Evolutionary conservation across 1,140 invertebrate species (phyloP), one percentile per base, ranked within the genome.

Genomic region (Eurosta solidaginis): DNA sequence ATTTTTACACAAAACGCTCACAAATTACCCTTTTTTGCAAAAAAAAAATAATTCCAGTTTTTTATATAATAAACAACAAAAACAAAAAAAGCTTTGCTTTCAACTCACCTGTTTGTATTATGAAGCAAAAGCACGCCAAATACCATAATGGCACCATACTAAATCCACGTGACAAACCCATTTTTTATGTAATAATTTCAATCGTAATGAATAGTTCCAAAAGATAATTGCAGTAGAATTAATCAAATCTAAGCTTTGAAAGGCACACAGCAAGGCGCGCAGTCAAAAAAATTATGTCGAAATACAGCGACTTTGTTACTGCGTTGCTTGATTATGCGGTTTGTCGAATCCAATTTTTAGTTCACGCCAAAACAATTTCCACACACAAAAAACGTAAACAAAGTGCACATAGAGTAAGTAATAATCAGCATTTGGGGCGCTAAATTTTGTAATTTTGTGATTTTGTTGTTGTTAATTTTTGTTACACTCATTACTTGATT

Each of bases 91-190:
- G 17, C 9, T 10, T 68, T 68, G 59, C 36, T 42, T 42, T 17
- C 59, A 20, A 42, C 59, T 68, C 59, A 68, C 59, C 59, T 68
- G 59, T 68, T 68, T 68, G 59, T 40, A 68, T 22, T 29, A 68
- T 68, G 59, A 42, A 68, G 59, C 59, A 68, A 68, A 68, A 6
- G 59, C 59, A 68, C 59, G 59, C 59, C 33, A 68, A 12, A 20
- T 68, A 40, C 33, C 59, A 68, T 20, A 68, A 68, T 42, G 33
- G 59, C 59, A 68, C n/a, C 59, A 22, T 33, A n/a, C n/a, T n/a
- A 68, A 68, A 68, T 68, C 59, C 59, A 68, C 59, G 59, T 33
- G 59, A 68, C 40, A 68, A 68, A 40, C 59, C 59, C 59, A 68
- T 68, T 68, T 68, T 68, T 12, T 29, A n/a, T 68, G n/a, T 68